Base-by-base conservation (phyloP, 2,888 invertebrate genomes). In the Catocala nupta region DNA sequence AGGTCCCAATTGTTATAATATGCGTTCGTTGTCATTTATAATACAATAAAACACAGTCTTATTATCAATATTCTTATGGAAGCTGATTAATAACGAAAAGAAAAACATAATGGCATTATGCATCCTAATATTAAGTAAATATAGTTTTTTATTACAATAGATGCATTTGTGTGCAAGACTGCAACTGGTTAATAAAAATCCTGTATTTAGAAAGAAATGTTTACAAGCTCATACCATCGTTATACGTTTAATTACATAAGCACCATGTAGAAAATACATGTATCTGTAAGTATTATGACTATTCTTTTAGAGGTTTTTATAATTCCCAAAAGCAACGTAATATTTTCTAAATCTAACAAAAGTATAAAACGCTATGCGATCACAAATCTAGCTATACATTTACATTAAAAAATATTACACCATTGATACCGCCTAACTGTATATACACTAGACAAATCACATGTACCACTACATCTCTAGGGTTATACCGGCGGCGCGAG, bases 371-470 rank as follows among this genome's bases (percentile, higher is more conserved):
- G 91, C 91, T 91, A 90, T 86, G 92, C 92, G 90, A 92, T 92
- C 92, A 91, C 92, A 90, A 90, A 88, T 85, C 89, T 90, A 92
- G 85, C 90, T 86, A 88, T 84, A 87, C 73, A 83, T 87, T 88
- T 81, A 86, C 86, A 90, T 84, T 89, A 91, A 87, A 88, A 92
- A 91, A 93, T n/a, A 91, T 78, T 93, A 93, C 93, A 93, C 91
- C 92, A 79, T 89, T 81, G 83, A 89, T 85, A 90, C 88, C 92
- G 75, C 85, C 85, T 90, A 89, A 88, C 83, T 79, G 73, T 92
- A 91, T 93, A 85, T 92, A 93, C 92, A 93, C 89, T 90, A 91
- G 86, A 89, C 87, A 88, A 90, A 92, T 92, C 93, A 92, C 92
- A 90, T 86, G 88, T 81, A 89, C 83, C 83, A 81, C 86, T 88